Base-by-base conservation (phyloP, 2,797 vertebrate species). In the Chanos chanos region DNA sequence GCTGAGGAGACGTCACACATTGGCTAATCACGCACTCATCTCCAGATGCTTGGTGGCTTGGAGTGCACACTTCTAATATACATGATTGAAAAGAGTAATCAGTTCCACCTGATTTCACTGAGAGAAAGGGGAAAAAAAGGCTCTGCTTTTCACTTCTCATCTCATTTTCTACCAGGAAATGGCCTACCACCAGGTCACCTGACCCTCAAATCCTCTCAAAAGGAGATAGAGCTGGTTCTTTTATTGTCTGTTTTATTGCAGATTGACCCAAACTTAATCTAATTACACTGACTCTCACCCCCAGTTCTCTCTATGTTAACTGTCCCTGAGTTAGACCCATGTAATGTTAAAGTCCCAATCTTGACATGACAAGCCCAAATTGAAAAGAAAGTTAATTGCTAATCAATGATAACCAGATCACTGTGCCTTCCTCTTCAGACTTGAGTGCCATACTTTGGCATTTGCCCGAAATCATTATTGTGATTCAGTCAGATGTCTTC, bases 61-160 rank as follows among this genome's bases (percentile, higher is more conserved):
- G 61, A 55, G 49, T 61, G 61, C 68, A 53, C 61, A 57, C 65
- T 79, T 72, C 81, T 79, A 81, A 78, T 61, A 60, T 49, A 75
- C 53, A 66, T 77, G 73, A 75, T 64, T 78, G 64, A 67, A 79
- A 77, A 75, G 68, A 74, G 70, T 74, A 87, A 84, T 87, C 76
- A 82, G 71, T 52, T 68, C 40, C 27, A 66, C 57, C 59, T 83
- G 71, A 79, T 81, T 83, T 77, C 44, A 63, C 31, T 43, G 28
- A 57, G n/a, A n/a, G n/a, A n/a, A n/a, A n/a, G n/a, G n/a, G n/a
- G n/a, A n/a, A n/a, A n/a, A 48, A 77, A 77, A 70, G 16, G 66
- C 40, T 49, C 54, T 41, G 51, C 27, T 58, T 33, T 34, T 48
- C 64, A 51, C 15, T 39, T 4, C 49, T 53, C 10, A 24, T 40